Evolutionary conservation across 2,113 vertebrate genomes (phyloP), one percentile per base, ranked within the genome.

Genomic region (Plectropomus leopardus): DNA sequence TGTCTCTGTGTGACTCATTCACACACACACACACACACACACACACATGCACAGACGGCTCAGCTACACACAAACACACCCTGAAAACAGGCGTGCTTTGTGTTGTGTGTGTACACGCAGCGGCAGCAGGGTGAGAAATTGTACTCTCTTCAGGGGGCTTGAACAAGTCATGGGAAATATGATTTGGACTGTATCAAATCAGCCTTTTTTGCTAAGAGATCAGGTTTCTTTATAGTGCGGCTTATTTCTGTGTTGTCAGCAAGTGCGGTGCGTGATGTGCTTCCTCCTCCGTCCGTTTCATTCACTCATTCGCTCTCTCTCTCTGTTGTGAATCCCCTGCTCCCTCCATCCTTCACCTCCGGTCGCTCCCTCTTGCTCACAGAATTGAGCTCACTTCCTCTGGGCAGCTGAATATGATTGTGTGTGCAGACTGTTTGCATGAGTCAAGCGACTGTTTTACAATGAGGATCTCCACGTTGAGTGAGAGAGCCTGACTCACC

Each of bases 211-310:
- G 82, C 80, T 53, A 69, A 86, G 76, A 87, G 76, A 86, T 82
- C 55, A 30, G 69, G 42, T 74, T 85, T 78, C 11, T 69, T 72
- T 81, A 50, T 84, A 48, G 66, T 76, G 58, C 61, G 1, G 70
- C 67, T 78, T 68, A 42, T 88, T 93, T 89, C 78, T 84, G 78
- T 86, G 34, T 59, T 70, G 85, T 91, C 90, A 92, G 90, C 89
- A 87, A 76, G 72, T 60, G 73, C n/a, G 61, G 5, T n/a, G 79
- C 4, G 15, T 58, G 78, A 84, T 67, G 78, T 44, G 40, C 61
- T 64, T 42, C 55, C 42, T 55, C 48, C 48, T 57, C 8, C 15
- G 5, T 65, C 24, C 59, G 9, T 67, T 89, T 78, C 60, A 79
- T 78, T 69, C 86, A 73, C 45, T 71, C 76, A 15, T 19, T 71